Evolutionary conservation across 2,797 vertebrate genomes (phyloP), one percentile per base, ranked within the genome.

Genomic region (Paedocypris micromegethes): DNA sequence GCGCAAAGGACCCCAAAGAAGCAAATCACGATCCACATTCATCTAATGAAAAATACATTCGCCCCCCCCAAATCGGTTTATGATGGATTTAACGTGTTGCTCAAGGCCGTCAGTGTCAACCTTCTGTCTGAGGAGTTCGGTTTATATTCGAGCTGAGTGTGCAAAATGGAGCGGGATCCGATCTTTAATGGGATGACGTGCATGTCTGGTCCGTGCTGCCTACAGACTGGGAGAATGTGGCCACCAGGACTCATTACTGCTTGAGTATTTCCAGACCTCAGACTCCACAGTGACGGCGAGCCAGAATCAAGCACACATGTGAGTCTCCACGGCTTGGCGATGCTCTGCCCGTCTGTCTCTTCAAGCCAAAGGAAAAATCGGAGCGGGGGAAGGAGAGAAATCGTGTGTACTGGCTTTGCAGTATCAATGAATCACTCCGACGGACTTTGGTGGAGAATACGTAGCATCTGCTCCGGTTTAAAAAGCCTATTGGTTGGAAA

Each of bases 221-320:
- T 78, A 70, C 80, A 76, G 60, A 75, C 74, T 68, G 74, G 77
- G 73, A 80, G 73, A 74, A 74, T 72, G 72, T 56, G 76, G 78
- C 78, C 70, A 78, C 72, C 75, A 70, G 68, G 73, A 75, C 66
- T 83, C 79, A 85, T 87, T 88, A 85, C 83, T 74, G 82, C 84
- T 80, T 70, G 52, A 82, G 70, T 82, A 78, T 79, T 90, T 88
- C 89, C 90, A 91, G 89, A 90, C 90, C 88, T 90, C 89, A 90
- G 88, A 85, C 89, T 90, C 90, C 88, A 78, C 79, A 79, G 77
- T 81, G 85, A 85, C 86, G 85, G 83, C 79, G 64, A 74, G 79
- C 72, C 84, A 75, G 81, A 86, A 88, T 87, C 84, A 86, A 83
- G 78, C 77, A 79, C 86, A 89, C 86, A 89, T 89, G 88, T 88